Conservation (phyloP, 2,888 invertebrate species). For the Cephus rjabovi region DNA sequence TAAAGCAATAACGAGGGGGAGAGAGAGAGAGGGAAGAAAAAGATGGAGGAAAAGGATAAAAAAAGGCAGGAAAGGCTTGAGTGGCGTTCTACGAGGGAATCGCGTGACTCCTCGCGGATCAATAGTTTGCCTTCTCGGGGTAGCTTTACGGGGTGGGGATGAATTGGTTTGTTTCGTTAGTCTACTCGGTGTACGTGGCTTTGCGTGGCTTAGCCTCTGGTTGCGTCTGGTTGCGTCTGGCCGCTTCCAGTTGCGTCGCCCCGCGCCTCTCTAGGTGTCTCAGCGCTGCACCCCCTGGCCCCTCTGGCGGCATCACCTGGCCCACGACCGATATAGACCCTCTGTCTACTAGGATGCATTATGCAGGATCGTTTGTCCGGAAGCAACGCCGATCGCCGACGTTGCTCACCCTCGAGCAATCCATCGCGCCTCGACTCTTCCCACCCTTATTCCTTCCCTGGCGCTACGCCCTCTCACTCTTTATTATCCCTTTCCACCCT, state of each 20-base stretch:
- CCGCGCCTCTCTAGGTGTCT: background rate
- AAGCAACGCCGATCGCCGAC: no score
- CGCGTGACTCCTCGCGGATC: conserved; percentile 65
- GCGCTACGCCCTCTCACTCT: no score
- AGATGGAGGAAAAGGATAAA: conserved; percentile 30
- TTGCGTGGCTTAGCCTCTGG: no score
- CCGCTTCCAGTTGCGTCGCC: no score
- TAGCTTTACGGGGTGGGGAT: background rate
- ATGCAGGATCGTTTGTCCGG: background rate
- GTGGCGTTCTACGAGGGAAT: conserved; percentile 65
- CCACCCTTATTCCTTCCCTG: no score
- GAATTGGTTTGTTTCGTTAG: conserved; percentile 8
- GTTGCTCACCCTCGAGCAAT: no score
- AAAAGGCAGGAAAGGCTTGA: conserved; percentile 55
- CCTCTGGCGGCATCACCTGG: background rate
- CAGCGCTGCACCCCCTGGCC: background rate
- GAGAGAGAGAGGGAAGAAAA: conserved; percentile 29
- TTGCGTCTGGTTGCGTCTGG: no score
- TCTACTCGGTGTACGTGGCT: background rate
- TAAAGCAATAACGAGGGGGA: conserved; percentile 20
- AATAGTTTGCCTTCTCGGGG: conserved; percentile 52
- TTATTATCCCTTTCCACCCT: no score
- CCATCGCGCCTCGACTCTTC: no score
- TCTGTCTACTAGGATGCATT: conserved; percentile 2
- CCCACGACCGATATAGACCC: background rate